Conservation (phyloP, 2,888 invertebrate genomes). For the Cactoblastis cactorum region DNA sequence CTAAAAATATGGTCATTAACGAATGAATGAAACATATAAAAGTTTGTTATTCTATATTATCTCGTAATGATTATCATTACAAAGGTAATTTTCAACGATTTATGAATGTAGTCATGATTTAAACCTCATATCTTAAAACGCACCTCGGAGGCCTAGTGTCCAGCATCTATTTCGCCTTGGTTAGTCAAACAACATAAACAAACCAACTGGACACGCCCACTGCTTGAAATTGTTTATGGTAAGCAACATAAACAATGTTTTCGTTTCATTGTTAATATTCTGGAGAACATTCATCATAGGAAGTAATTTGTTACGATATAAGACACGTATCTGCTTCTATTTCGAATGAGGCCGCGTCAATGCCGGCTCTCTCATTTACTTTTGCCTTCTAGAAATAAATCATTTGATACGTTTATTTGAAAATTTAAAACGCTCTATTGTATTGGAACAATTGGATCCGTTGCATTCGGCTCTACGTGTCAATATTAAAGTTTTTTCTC, state of each 20-base stretch:
- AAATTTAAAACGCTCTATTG: conserved; percentile 44
- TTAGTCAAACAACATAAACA: conserved; percentile 12
- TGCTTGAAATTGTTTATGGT: conserved; percentile 19
- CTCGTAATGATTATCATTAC: not conserved
- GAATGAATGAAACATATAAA: not conserved
- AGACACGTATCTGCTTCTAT: conserved; percentile 60
- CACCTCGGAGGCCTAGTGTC: conserved; percentile 5
- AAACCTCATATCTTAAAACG: not conserved
- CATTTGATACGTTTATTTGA: conserved; percentile 35
- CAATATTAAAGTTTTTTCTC: conserved; percentile 49
- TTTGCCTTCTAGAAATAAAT: conserved; percentile 40
- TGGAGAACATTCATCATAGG: conserved; percentile 50
- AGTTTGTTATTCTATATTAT: not conserved
- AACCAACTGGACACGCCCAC: conserved; percentile 15
- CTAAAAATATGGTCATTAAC: conserved; percentile 2
- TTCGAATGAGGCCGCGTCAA: conserved; percentile 59
- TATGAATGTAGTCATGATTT: conserved; percentile 1
- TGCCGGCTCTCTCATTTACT: conserved; percentile 49
- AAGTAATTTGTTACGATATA: conserved; percentile 69
- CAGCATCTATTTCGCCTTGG: conserved; percentile 5
- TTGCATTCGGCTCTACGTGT: conserved; percentile 38
- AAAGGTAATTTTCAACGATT: not conserved
- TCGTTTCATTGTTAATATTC: conserved; percentile 42
- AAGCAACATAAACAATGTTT: conserved; percentile 35
- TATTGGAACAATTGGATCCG: conserved; percentile 43